Conservation (phyloP, 2,888 invertebrate genomes). For the Ommatoiulus sabulosus region DNA sequence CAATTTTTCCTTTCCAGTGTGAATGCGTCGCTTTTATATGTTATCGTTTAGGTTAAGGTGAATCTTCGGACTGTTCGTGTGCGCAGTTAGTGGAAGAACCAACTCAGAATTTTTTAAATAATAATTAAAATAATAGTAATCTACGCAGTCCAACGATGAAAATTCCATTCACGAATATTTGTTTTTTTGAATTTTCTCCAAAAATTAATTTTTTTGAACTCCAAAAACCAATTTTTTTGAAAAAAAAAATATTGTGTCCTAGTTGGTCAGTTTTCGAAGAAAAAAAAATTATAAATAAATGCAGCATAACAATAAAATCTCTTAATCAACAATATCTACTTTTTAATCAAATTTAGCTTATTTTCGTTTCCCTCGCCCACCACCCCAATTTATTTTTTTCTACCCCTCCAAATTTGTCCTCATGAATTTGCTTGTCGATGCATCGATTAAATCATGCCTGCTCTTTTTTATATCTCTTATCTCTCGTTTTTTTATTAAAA, state of each 20-base stretch:
- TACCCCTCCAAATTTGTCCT: background rate
- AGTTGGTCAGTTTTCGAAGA: too few species aligned
- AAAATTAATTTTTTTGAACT: background rate
- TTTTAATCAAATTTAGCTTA: constrained; percentile 44
- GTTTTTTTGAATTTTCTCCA: background rate
- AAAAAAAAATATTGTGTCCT: background rate
- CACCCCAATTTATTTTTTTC: constrained; percentile 26
- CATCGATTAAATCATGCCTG: constrained; percentile 37
- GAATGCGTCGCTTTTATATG: background rate
- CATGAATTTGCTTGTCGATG: constrained; percentile 17
- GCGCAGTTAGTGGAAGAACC: background rate
- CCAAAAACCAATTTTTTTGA: background rate
- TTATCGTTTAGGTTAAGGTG: background rate
- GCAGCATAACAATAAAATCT: constrained; percentile 2
- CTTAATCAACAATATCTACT: background rate
- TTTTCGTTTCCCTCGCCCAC: background rate
- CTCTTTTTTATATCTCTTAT: background rate
- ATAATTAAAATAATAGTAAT: too few species aligned
- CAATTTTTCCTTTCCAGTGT: background rate
- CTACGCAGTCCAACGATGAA: too few species aligned
- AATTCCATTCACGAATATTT: background rate
- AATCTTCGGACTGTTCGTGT: constrained; percentile 12
- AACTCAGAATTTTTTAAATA: background rate
- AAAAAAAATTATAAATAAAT: background rate
- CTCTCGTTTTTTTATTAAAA: background rate